phyloP scores from a whole-genome alignment of 1,140 invertebrate genomes.

The Meloidogyne floridensis region DNA sequence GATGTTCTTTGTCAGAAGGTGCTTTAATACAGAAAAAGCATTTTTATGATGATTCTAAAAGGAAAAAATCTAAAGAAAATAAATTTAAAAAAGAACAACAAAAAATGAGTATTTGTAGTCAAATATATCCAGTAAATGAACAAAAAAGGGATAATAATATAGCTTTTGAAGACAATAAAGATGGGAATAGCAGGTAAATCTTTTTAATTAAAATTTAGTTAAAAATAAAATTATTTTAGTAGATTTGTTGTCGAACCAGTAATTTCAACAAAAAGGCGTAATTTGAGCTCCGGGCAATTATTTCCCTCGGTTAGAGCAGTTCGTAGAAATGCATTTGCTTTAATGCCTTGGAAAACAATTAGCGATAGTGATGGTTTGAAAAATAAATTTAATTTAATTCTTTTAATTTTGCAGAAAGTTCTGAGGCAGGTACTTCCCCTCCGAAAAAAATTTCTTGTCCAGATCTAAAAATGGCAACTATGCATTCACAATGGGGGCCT shows the following conservation, averaged over 20 bases:
- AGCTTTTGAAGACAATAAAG: neutral
- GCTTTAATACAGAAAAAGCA: neutral
- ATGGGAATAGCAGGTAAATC: constrained; percentile 1
- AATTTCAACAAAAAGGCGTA: neutral
- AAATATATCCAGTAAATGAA: neutral
- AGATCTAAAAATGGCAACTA: constrained; percentile 10
- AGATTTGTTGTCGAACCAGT: constrained; percentile 41
- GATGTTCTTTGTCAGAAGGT: constrained; percentile 4
- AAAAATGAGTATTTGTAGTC: neutral
- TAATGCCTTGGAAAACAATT: constrained; percentile 12
- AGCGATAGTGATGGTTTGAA: constrained; percentile 15
- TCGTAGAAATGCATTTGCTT: constrained; percentile 37
- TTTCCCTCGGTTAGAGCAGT: neutral
- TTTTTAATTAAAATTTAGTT: neutral
- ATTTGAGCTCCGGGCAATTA: constrained; percentile 11
- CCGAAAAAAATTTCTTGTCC: constrained; percentile 29
- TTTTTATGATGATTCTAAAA: neutral
- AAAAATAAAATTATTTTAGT: constrained; percentile 7
- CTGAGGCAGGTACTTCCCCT: neutral
- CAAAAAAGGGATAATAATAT: neutral
- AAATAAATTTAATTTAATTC: neutral
- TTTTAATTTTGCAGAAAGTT: neutral
- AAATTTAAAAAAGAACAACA: neutral
- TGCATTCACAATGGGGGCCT: constrained; percentile 17
- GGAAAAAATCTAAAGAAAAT: neutral